Base-by-base conservation (phyloP, 2,888 invertebrate species). In the Hydropsyche betteni region DNA sequence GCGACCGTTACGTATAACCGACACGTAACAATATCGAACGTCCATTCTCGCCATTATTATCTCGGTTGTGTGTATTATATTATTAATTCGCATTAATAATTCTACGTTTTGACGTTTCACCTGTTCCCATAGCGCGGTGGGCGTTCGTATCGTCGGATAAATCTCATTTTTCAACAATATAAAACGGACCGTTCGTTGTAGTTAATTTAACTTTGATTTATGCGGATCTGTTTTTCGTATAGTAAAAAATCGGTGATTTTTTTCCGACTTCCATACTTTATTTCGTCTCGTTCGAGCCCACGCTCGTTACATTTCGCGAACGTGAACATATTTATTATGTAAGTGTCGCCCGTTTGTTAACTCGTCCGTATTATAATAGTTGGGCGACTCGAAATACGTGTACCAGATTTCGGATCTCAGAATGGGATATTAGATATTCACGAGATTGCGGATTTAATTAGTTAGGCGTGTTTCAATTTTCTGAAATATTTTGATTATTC, bases 81-180 rank as follows among this genome's bases (percentile, higher is more conserved):
- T 58, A 58, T 16, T 33, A 61, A 33, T 64, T 12, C 44, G 44
- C 44, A 44, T 44, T 44, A 44, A 44, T 44, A 44, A 44, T 44
- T 44, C 44, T n/a, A 6, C 61, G 34, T 61, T 16, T 33, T 44
- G 44, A 44, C 34, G 61, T 64, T 64, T 64, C 64, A 64, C 64
- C 64, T 64, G 64, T 64, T 64, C 34, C 64, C 33, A 34, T 34
- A 36, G 12, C 36, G 64, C 34, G 34, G 64, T 64, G 34, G 64
- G 64, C 36, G 64, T 64, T 5, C 36, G 64, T 34, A n/a, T 34
- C 44, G 34, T 64, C 64, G 34, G 34, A 64, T 34, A n/a, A 33
- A 64, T 64, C 64, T 64, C 64, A 64, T 64, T 64, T 64, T 64
- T 64, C 64, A 64, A 64, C n/a, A 55, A 64, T 34, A 64, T 64